Evolutionary conservation across 64 coral and sea anemone genomes (phyloP), one percentile per base, ranked within the genome.

Genomic region (Orbicella faveolata): DNA sequence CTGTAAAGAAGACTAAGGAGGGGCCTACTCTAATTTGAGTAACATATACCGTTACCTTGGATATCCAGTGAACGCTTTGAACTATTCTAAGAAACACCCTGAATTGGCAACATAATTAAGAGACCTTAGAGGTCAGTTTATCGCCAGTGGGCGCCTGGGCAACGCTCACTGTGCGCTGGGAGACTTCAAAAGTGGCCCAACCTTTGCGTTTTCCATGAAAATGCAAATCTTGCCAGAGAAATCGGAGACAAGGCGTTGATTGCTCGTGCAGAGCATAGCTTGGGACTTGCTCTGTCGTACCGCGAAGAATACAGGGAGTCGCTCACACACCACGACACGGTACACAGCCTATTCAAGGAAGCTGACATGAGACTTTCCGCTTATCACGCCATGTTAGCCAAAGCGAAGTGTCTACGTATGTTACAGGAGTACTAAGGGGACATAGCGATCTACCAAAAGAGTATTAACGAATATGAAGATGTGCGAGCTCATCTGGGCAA

Each of bases 311-410:
- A 78, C 76, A 78, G 48, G 19, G 19, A 78, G 48, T 41, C 76
- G 23, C 76, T 78, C n/a, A 33, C 76, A 48, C 76, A 78, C 48
- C 76, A 78, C 76, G 48, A 39, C 0, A 55, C 76, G 0, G 76
- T 41, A 9, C 41, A 78, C 1, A 14, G 41, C 8, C 76, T 78
- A 19, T 78, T 78, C 36, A 78, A 78, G 41, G 76, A 78, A 52
- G 39, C 76, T 78, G 39, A 41, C 36, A 78, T 52, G 76, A 78
- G 76, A 19, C 19, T 78, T 6, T 41, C 76, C 48, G 48, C 76
- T 52, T 78, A 78, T 78, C 76, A 78, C 76, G 76, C 76, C 76
- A 78, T 52, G 76, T 78, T 78, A 53, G 76, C 36, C 76, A 78
- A 39, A 18, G 76, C 76, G 4, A 54, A 78, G 41, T 78, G 76